Base-by-base conservation (phyloP, 2,113 vertebrate genomes). In the Psephotus haematonotus region DNA sequence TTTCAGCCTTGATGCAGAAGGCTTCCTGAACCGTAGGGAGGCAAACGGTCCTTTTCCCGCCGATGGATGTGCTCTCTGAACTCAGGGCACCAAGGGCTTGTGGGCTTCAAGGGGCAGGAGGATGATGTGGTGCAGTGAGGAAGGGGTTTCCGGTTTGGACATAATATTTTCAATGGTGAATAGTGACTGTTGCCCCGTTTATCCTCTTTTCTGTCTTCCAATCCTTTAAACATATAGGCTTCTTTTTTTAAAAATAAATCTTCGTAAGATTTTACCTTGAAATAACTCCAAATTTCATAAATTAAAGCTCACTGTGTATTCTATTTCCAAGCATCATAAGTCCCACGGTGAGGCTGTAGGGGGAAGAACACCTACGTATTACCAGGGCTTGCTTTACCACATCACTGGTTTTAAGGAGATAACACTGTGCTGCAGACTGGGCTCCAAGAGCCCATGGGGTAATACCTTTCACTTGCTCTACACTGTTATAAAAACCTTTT, bases 91-190 rank as follows among this genome's bases (percentile, higher is more conserved):
- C 43, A 9, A 2, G 43, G 39, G 35, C 72, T 72, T 46, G 28
- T 10, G 20, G 27, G 8, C 62, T 76, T 52, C 44, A n/a, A 0
- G 0, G 1, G 6, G 37, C 31, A 55, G 35, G n/a, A 70, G 25
- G 43, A 74, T 25, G 29, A n/a, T 57, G 53, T 31, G 70, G 25
- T 4, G 13, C 9, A 33, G 8, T 1, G 1, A 75, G 27, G 33
- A 79, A 92, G n/a, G 16, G 15, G 11, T 69, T 88, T 86, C 35
- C 27, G 9, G 13, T 33, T 81, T 76, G 14, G 63, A 71, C 74
- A 57, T 8, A 82, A 7, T 43, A 62, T 59, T 86, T 89, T 43
- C 1, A 68, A 64, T 23, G 72, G 55, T 11, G 14, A 15, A 35
- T 25, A 79, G 22, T 43, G 92, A 72, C 16, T 60, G n/a, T 27